Base-by-base conservation (phyloP, 2,797 vertebrate species). In the Sparus aurata region DNA sequence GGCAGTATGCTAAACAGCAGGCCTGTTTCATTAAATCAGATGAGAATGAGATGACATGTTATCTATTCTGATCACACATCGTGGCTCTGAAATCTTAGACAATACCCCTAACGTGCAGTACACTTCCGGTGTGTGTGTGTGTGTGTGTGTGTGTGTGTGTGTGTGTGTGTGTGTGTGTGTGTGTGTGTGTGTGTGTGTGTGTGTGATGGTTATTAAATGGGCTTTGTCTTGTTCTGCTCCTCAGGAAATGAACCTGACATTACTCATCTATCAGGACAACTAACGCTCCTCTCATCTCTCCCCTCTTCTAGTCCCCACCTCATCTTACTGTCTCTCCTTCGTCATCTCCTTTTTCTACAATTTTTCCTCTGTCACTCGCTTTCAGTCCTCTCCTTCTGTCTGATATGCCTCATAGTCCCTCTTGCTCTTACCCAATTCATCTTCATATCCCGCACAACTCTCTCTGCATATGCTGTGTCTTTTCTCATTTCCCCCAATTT, bases 161-260 rank as follows among this genome's bases (percentile, higher is more conserved):
- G 23, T 75, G 62, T 63, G 49, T 63, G 52, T 45, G 27, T 52
- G 34, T 47, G 68, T 25, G 25, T 23, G 54, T 81, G 67, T 77
- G 69, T 81, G 86, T 75, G 62, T 63, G 49, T 63, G 52, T 45
- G 27, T 52, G 34, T 47, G 68, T 25, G 25, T 23, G 54, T 81
- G 67, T 77, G 69, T 81, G 86, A 85, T 85, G 73, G 82, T 86
- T 91, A 84, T 92, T 87, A 92, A 93, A 92, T 87, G 66, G 84
- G 85, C 77, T 87, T 88, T 86, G 90, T 94, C 90, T 91, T 89
- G 77, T 86, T 84, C 84, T 91, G 69, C 74, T 89, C 64, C 85
- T 85, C 87, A 76, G 89, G 93, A 93, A 93, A 92, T 93, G 67
- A 91, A 90, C 81, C 90, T 91, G 92, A 91, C 91, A 92, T 92